These are phyloP conservation scores for Protonibea diacanthus DNA, from an alignment of 2,797 vertebrate genomes.

Conservation along the genomic window DNA sequence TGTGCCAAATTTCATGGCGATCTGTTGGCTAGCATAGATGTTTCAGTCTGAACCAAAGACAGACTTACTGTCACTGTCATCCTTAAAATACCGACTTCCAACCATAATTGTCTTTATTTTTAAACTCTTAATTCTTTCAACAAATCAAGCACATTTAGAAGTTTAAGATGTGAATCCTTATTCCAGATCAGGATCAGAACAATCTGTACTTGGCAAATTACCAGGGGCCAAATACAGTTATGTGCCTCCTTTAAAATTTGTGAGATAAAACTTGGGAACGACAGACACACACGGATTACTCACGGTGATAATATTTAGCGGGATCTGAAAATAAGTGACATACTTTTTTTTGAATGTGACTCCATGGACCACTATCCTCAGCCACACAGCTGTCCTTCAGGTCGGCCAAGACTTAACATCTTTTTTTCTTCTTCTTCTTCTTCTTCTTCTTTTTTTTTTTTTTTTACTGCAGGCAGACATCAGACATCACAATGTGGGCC, in stretches of 20 bases:
- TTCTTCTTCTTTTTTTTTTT: background rate
- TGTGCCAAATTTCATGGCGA: background rate
- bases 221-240: conserved; percentile 8
- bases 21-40: no score
- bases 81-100: background rate
- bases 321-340: background rate
- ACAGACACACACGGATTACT: conserved; percentile 5
- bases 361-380: background rate
- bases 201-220: background rate
- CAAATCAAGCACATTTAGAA: no score
- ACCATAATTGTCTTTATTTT: no score
- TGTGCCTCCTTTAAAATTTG: background rate
- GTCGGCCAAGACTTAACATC: conserved; percentile 14
- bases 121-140: no score
- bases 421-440: background rate
- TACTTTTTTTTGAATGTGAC: conserved; percentile 6
- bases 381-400: conserved; percentile 7
- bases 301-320: background rate
- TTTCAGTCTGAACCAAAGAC: background rate
- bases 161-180: background rate
- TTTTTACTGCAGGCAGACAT: background rate
- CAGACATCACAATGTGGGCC: conserved; percentile 3
- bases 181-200: background rate
- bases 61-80: background rate
- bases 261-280: background rate